Base-by-base conservation (phyloP, 2,113 vertebrate species). In the Peromyscus leucopus region DNA sequence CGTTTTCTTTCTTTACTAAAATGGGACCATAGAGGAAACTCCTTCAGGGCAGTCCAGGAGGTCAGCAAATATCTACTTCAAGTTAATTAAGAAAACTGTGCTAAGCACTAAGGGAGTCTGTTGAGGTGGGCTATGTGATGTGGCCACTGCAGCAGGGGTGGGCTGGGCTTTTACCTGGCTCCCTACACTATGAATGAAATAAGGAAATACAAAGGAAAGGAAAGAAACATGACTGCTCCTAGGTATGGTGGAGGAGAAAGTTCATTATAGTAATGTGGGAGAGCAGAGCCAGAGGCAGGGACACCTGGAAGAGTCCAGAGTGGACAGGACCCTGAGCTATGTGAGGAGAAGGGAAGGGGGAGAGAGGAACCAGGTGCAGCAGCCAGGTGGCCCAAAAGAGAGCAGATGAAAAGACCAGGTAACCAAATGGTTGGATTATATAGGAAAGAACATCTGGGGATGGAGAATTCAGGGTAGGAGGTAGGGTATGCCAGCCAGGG, bases 51-150 rank as follows among this genome's bases (percentile, higher is more conserved):
- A 87, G 57, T 88, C 51, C 42, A 61, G 57, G 87, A 88, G 79
- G 74, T 71, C 93, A 55, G 36, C 74, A 93, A 95, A 74, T 80
- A 33, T 93, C 79, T 90, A 63, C 82, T 82, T 92, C 76, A 74
- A 61, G 65, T 65, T 82, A 90, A 71, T 69, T 57, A 80, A 87
- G 71, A 93, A 94, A 82, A 26, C 9, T 57, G 1, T 28, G 22
- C 10, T 65, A 65, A 95, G n/a, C 42, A 24, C 42, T 65, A 57
- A 19, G 19, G 46, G 24, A 46, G 33, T 51, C 90, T 63, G 0
- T 63, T 87, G 59, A 86, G 87, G 39, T 69, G 88, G 79, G 11
- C 36, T 90, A 2, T 1, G 0, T 42, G 79, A 78, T n/a, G 0
- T 39, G 42, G 63, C 65, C 51, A 78, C 33, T n/a, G 19, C 61